A percentile compares a stretch with the other conserved stretches of the same genome.
phyloP scores from a whole-genome alignment of 23 tunicate genomes.

The Trididemnum miniatum region DNA sequence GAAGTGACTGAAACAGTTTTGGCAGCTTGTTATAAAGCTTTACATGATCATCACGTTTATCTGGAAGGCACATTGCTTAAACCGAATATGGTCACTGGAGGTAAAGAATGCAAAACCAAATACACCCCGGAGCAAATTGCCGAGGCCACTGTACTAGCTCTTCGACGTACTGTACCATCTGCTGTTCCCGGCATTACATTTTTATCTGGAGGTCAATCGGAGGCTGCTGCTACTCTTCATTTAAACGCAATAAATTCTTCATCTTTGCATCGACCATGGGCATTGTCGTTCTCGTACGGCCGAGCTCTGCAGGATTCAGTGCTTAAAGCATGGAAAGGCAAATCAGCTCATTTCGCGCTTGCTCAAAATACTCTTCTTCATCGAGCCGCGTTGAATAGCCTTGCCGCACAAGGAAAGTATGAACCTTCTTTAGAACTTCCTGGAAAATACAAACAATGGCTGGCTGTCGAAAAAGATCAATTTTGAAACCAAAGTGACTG shows the following conservation, averaged over 20 bases:
- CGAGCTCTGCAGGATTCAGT: slow-evolving; percentile 94
- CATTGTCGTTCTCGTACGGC: slow-evolving; percentile 84
- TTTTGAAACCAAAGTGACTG: slow-evolving; percentile 41
- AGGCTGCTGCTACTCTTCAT: slow-evolving; percentile 70
- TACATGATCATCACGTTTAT: slow-evolving; percentile 90
- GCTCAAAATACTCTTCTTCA: slow-evolving; percentile 74
- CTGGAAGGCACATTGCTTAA: slow-evolving; percentile 91
- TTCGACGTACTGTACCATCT: slow-evolving; percentile 88
- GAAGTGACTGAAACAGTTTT: slow-evolving; percentile 88
- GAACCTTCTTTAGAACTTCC: slow-evolving; percentile 48
- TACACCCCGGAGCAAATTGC: slow-evolving; percentile 83
- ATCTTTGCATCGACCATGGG: slow-evolving; percentile 68
- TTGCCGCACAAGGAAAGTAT: slow-evolving; percentile 83
- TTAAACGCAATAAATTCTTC: slow-evolving; percentile 86
- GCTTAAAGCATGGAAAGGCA: slow-evolving; percentile 84
- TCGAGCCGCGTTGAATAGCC: slow-evolving; percentile 76
- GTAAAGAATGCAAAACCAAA: slow-evolving; percentile 62
- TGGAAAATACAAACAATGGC: slow-evolving; percentile 55
- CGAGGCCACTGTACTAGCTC: slow-evolving; percentile 77
- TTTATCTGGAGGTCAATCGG: slow-evolving; percentile 93
- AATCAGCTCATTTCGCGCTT: slow-evolving; percentile 54
- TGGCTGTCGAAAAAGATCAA: slow-evolving; percentile 72
- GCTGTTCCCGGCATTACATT: slow-evolving; percentile 90
- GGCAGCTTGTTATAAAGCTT: slow-evolving; percentile 89
- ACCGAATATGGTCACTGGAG: slow-evolving; percentile 96